Conservation (phyloP, 1,140 invertebrate genomes). For the Zelostemma sp. region DNA sequence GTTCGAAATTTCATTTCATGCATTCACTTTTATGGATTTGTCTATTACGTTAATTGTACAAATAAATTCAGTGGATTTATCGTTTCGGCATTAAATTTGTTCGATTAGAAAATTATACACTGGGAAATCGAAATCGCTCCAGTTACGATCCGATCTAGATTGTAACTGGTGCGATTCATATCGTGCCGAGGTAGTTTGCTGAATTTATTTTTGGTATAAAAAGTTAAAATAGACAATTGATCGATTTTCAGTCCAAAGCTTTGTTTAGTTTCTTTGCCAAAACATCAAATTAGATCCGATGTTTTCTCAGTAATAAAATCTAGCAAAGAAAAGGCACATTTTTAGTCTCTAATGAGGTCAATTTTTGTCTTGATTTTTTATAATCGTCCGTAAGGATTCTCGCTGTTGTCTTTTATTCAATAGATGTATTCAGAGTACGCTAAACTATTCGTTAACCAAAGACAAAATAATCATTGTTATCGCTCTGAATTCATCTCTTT, state of each 20-base stretch:
- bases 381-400: background rate
- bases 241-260: background rate
- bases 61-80: background rate
- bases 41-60: constrained; percentile 16
- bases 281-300: background rate
- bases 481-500: background rate
- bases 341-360: background rate
- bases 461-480: background rate
- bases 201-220: background rate
- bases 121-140: too few species aligned
- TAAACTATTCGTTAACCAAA: background rate
- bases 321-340: background rate
- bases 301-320: background rate
- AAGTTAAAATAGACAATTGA: background rate
- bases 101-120: too few species aligned
- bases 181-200: too few species aligned
- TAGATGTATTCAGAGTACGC: background rate
- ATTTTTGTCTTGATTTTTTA: background rate
- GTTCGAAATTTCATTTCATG: constrained; percentile 5
- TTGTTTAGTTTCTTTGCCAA: background rate
- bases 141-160: too few species aligned
- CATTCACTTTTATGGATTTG: constrained; percentile 22
- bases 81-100: too few species aligned
- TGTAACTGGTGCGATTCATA: too few species aligned
- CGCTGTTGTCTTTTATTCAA: background rate